phyloP scores from a whole-genome alignment of 92 coral and sea anemone genomes.

The Phenganax subtilis region DNA sequence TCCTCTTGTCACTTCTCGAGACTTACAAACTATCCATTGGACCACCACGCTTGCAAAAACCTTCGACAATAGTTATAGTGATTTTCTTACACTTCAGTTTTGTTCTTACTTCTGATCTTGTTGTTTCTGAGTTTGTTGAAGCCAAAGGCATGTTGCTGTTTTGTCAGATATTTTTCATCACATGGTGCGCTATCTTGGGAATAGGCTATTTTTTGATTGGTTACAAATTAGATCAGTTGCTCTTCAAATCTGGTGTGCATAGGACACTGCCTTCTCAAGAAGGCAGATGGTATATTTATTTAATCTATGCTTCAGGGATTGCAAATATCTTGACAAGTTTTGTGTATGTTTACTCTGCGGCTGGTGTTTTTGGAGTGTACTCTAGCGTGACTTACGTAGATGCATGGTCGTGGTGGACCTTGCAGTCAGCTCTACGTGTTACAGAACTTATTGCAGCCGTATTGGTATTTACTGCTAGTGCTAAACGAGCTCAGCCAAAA shows the following conservation, averaged over 20 bases:
- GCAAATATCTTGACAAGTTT: slow-evolving; percentile 54
- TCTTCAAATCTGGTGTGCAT: slow-evolving; percentile 52
- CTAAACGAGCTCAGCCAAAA: slow-evolving; percentile 56
- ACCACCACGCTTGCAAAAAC: slow-evolving; percentile 59
- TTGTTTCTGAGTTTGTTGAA: slow-evolving; percentile 56
- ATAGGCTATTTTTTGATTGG: slow-evolving; percentile 54
- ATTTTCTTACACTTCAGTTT: slow-evolving; percentile 50
- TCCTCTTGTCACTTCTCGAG: slow-evolving; percentile 57
- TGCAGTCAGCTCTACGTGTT: slow-evolving; percentile 63
- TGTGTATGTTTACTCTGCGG: slow-evolving; percentile 58
- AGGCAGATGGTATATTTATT: slow-evolving; percentile 55
- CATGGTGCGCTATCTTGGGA: slow-evolving; percentile 62
- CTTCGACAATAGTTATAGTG: slow-evolving; percentile 40
- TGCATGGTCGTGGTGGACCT: slow-evolving; percentile 65
- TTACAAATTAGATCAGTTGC: slow-evolving; percentile 51
- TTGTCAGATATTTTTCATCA: slow-evolving; percentile 59
- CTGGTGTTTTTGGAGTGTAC: slow-evolving; percentile 72
- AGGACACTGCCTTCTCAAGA: slow-evolving; percentile 37
- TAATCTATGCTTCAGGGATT: slow-evolving; percentile 59
- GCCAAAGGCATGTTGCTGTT: slow-evolving; percentile 68
- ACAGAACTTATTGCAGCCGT: slow-evolving; percentile 58
- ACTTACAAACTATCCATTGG: slow-evolving; percentile 54
- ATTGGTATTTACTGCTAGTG: slow-evolving; percentile 68
- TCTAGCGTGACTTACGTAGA: slow-evolving; percentile 57
- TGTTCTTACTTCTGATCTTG: slow-evolving; percentile 55